A percentile compares a stretch with the other conserved stretches of the same genome.
Conservation (phyloP, 1,140 invertebrate genomes). For the Tetramorium parvispinum region DNA sequence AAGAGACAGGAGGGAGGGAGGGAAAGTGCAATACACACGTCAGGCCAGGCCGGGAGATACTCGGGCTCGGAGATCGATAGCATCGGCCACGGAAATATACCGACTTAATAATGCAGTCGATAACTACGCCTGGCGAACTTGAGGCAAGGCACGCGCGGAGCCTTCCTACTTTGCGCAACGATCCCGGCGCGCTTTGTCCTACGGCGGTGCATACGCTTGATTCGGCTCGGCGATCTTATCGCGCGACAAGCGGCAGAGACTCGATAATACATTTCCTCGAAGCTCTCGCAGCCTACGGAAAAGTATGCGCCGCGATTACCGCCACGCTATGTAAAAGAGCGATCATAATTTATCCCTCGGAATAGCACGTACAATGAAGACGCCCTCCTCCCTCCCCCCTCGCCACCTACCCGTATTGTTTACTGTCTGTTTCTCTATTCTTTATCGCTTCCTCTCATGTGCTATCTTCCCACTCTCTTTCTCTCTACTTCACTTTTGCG, state of each 20-base stretch:
- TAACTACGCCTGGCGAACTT: slow-evolving; percentile 70
- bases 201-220: not conserved
- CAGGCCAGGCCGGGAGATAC: slow-evolving; percentile 73
- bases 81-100: slow-evolving; percentile 78
- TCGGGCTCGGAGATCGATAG: slow-evolving; percentile 71
- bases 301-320: slow-evolving; percentile 2
- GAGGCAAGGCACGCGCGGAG: slow-evolving; percentile 28
- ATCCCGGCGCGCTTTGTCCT: not conserved
- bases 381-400: too few species aligned
- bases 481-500: not conserved
- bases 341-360: slow-evolving; percentile 3
- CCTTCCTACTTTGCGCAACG: slow-evolving; percentile 21
- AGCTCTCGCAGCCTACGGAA: not conserved
- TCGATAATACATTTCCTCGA: slow-evolving; percentile 43
- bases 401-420: not conserved
- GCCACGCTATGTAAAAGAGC: not conserved
- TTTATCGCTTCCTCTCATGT: not conserved
- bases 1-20: not conserved
- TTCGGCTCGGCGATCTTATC: slow-evolving; percentile 32
- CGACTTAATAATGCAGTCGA: slow-evolving; percentile 80
- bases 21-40: slow-evolving; percentile 64
- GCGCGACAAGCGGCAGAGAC: slow-evolving; percentile 13
- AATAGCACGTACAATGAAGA: not conserved
- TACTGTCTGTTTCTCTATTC: not conserved
- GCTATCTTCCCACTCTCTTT: not conserved